Conservation (phyloP, 2,888 invertebrate genomes). For the Linnaemya tessellans region DNA sequence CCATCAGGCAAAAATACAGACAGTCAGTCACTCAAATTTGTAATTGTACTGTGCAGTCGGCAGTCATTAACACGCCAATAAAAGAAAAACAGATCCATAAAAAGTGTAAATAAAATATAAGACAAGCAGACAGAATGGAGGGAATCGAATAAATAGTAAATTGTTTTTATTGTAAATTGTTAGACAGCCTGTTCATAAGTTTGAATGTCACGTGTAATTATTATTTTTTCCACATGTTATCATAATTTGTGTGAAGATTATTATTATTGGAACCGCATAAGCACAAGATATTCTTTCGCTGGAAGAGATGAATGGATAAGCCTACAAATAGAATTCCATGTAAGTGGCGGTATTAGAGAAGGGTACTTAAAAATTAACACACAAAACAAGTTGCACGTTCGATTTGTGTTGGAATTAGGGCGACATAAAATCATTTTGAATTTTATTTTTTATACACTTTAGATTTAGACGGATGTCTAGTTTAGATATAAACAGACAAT, state of each 20-base stretch:
- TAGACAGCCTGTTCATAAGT: neutral
- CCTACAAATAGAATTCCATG: neutral
- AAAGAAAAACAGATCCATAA: constrained; percentile 11
- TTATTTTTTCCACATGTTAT: constrained; percentile 67
- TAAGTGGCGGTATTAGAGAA: constrained; percentile 29
- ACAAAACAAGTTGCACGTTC: constrained; percentile 61
- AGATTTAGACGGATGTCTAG: constrained; percentile 51
- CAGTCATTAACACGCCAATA: constrained; percentile 8
- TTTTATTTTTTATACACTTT: neutral
- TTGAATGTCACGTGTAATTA: constrained; percentile 67
- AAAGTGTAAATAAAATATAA: constrained; percentile 28
- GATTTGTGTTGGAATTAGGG: constrained; percentile 63
- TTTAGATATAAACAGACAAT: constrained; percentile 34
- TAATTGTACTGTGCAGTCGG: neutral
- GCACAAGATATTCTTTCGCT: neutral
- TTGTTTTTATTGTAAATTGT: constrained; percentile 15
- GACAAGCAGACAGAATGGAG: neutral
- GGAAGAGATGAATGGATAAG: neutral
- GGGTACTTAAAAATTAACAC: constrained; percentile 16
- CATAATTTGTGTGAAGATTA: constrained; percentile 64
- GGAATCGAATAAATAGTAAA: constrained; percentile 3
- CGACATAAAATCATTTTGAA: constrained; percentile 53
- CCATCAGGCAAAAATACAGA: neutral
- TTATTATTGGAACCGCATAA: constrained; percentile 23
- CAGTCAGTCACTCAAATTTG: neutral